phyloP scores from a whole-genome alignment of 2,113 vertebrate genomes.

The Coptodon rendalli region DNA sequence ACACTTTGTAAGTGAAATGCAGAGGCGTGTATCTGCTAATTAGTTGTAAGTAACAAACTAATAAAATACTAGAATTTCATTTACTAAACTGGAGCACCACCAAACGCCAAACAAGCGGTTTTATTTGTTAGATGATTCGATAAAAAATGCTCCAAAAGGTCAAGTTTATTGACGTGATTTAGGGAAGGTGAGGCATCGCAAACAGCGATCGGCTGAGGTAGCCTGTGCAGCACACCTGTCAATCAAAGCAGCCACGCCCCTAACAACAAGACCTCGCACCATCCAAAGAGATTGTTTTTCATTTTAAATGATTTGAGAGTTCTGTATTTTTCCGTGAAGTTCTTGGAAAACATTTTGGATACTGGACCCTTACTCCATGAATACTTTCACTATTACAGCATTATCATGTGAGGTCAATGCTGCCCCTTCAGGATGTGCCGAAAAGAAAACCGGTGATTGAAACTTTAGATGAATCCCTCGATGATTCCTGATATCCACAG shows the following conservation, averaged over 20 bases:
- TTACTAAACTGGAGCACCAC: not conserved
- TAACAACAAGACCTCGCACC: not conserved
- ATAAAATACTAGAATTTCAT: not conserved
- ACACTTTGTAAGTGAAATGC: not conserved
- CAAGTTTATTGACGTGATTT: not conserved
- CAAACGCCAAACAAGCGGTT: accelerated
- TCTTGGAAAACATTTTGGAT: not conserved
- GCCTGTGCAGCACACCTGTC: not conserved
- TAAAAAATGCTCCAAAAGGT: not conserved
- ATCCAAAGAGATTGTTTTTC: not conserved
- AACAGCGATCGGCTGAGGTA: not conserved
- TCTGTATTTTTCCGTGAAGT: not conserved
- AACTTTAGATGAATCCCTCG: not conserved
- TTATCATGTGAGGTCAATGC: not conserved
- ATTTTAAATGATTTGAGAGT: not conserved
- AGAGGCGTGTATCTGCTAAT: not conserved
- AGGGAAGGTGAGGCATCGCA: not conserved
- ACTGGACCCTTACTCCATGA: not conserved
- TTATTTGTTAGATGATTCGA: not conserved
- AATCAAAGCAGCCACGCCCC: not conserved
- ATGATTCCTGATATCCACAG: not conserved
- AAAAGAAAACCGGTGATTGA: not conserved
- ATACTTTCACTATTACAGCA: not conserved
- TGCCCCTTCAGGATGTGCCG: not conserved
- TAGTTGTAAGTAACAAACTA: not conserved